A percentile compares a stretch with the other conserved stretches of the same genome.
Conservation (phyloP, 2,888 invertebrate genomes). For the Cheilosia urbana region DNA sequence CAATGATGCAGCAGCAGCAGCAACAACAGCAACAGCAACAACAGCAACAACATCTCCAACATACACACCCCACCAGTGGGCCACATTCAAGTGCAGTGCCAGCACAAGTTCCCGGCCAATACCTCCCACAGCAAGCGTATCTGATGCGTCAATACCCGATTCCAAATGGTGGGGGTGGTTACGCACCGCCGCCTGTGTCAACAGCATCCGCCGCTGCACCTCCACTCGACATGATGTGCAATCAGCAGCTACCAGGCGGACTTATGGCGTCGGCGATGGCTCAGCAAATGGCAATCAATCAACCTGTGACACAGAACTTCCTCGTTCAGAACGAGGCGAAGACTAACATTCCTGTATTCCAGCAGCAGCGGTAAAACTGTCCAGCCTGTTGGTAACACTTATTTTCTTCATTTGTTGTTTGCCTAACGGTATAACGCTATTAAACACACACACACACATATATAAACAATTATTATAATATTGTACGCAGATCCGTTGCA, state of each 20-base stretch:
- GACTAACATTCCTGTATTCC: slow-evolving; percentile 83
- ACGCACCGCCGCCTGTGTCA: slow-evolving; percentile 41
- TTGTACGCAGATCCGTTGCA: slow-evolving; percentile 64
- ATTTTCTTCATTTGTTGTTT: slow-evolving; percentile 41
- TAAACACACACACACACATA: slow-evolving; percentile 38
- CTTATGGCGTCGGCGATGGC: slow-evolving; percentile 59
- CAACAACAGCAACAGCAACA: slow-evolving; percentile 70
- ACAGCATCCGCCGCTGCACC: slow-evolving; percentile 66
- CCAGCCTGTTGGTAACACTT: slow-evolving; percentile 54
- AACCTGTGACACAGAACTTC: slow-evolving; percentile 79
- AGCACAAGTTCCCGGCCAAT: slow-evolving; percentile 72
- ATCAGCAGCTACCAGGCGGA: slow-evolving; percentile 65
- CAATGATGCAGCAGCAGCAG: slow-evolving; percentile 71
- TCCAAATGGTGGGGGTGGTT: slow-evolving; percentile 66
- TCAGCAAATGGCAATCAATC: slow-evolving; percentile 77
- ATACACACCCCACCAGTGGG: slow-evolving; percentile 44
- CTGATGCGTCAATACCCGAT: slow-evolving; percentile 64
- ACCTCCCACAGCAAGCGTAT: slow-evolving; percentile 69
- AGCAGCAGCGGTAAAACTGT: slow-evolving; percentile 83
- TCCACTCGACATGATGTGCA: slow-evolving; percentile 72
- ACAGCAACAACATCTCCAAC: slow-evolving; percentile 69
- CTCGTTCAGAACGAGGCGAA: slow-evolving; percentile 82
- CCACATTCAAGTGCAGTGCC: slow-evolving; percentile 49
- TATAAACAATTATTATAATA: slow-evolving; percentile 36
- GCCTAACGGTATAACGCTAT: slow-evolving; percentile 62